Percentiles rank a stretch among this genome's conserved stretches.
These are phyloP conservation scores for Melanogrammus aeglefinus DNA, from an alignment of 2,797 vertebrate genomes.

Conservation along the genomic window DNA sequence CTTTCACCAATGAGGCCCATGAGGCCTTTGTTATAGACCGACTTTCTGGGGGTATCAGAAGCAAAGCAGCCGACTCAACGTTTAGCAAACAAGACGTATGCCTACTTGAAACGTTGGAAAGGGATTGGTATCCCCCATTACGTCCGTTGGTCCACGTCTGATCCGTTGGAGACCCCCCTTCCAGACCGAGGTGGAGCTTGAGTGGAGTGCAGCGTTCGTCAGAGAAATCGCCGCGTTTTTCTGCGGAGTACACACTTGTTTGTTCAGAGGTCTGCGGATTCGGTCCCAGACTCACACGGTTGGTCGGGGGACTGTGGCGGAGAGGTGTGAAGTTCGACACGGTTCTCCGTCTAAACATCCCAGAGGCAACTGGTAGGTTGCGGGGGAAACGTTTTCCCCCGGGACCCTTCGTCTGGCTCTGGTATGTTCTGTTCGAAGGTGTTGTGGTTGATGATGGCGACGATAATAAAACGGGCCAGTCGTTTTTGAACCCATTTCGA, in stretches of 20 bases:
- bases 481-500: not conserved
- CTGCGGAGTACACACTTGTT: not conserved
- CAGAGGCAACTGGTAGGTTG: no score
- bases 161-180: slow-evolving; percentile 5
- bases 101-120: slow-evolving; percentile 9
- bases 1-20: no score
- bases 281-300: not conserved
- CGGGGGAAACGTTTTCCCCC: not conserved
- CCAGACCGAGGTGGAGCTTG: not conserved
- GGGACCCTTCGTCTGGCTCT: not conserved
- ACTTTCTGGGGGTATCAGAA: no score
- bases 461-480: not conserved
- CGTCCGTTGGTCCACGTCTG: slow-evolving; percentile 15
- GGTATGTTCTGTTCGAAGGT: not conserved
- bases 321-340: not conserved
- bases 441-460: not conserved
- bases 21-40: no score
- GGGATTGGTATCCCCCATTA: slow-evolving; percentile 17
- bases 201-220: not conserved
- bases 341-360: not conserved
- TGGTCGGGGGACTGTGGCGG: fast-evolving
- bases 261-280: not conserved
- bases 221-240: not conserved
- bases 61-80: no score
- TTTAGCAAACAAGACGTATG: not conserved